Percentiles rank a stretch among this genome's conserved stretches.
These are phyloP conservation scores for Netelia inedita DNA, from an alignment of 2,888 invertebrate genomes.

Conservation along the genomic window DNA sequence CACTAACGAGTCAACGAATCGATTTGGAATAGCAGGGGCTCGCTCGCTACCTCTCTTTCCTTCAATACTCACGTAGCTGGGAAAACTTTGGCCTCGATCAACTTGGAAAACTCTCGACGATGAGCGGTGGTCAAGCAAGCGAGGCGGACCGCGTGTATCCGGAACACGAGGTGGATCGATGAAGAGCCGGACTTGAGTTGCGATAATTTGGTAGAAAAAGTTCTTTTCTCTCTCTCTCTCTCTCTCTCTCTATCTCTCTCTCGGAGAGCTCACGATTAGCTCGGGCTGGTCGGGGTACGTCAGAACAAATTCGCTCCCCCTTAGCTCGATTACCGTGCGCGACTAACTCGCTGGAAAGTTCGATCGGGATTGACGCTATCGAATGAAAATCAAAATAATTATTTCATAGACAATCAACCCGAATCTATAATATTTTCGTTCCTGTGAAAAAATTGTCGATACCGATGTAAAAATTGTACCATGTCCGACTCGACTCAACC, in stretches of 20 bases:
- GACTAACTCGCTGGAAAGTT: slow-evolving; percentile 10
- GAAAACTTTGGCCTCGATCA: slow-evolving; percentile 47
- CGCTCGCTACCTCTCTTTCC: not conserved
- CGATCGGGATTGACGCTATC: slow-evolving; percentile 11
- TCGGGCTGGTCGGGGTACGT: not conserved
- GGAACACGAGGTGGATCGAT: slow-evolving; percentile 8
- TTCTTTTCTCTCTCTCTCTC: slow-evolving; percentile 20
- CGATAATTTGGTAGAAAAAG: slow-evolving; percentile 47
- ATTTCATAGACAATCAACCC: no score
- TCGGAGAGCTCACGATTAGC: no score
- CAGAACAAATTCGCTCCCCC: not conserved
- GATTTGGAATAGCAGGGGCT: slow-evolving; percentile 21
- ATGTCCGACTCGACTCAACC: no score
- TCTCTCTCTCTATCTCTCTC: not conserved
- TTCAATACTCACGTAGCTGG: not conserved
- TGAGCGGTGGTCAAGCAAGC: slow-evolving; percentile 2
- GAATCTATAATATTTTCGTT: no score
- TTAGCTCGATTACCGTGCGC: not conserved
- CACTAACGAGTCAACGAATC: slow-evolving; percentile 21
- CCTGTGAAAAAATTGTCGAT: no score
- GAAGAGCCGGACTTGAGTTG: not conserved
- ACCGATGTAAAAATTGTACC: no score
- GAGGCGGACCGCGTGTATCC: not conserved
- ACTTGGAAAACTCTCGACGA: slow-evolving; percentile 30
- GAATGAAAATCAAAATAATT: no score